Evolutionary conservation across 1,140 invertebrate species (phyloP).

Genomic region (Grapholita molesta): DNA sequence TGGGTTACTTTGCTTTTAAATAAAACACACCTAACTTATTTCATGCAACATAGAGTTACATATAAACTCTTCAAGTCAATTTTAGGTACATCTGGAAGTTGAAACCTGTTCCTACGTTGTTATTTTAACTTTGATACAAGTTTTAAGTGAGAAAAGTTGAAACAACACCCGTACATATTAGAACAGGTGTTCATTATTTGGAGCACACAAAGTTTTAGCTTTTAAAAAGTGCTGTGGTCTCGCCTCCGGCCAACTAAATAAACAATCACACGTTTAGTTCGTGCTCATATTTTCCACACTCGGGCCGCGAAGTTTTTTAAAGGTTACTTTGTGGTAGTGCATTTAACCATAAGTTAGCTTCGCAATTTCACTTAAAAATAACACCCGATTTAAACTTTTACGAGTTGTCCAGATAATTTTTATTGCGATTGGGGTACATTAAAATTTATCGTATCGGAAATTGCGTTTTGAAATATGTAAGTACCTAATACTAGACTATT

Average conservation of each 20-base stretch:
- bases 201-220: not conserved
- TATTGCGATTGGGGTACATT: too few species aligned
- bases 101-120: not conserved
- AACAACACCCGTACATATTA: not conserved
- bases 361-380: too few species aligned
- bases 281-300: not conserved
- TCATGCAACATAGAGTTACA: too few species aligned
- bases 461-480: too few species aligned
- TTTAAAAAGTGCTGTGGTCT: not conserved
- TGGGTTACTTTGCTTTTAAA: too few species aligned
- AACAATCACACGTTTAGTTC: not conserved
- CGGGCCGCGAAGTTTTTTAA: not conserved
- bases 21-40: too few species aligned
- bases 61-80: not conserved
- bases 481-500: too few species aligned
- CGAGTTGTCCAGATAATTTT: too few species aligned
- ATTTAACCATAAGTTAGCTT: not conserved
- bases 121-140: not conserved
- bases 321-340: not conserved
- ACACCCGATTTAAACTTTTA: too few species aligned
- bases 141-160: not conserved
- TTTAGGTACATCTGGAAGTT: not conserved
- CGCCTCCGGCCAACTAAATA: not conserved
- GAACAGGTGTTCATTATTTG: constrained; percentile 2
- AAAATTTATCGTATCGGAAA: too few species aligned